Evolutionary conservation across 2,113 vertebrate species (phyloP).

Genomic region (Brachirus orientalis): DNA sequence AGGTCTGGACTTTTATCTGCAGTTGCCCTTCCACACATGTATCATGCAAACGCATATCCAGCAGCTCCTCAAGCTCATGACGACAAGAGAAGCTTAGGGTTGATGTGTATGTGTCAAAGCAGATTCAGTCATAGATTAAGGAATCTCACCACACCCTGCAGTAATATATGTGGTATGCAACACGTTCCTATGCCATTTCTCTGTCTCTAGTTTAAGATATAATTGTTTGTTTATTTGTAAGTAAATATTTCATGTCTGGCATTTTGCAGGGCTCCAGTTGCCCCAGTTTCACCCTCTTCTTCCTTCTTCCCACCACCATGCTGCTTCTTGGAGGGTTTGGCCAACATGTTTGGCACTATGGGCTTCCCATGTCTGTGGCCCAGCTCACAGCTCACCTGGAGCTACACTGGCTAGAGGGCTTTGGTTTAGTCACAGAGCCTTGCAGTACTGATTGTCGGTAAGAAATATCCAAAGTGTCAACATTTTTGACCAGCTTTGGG

Average conservation of each 20-base stretch:
- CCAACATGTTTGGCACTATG: constrained; percentile 77
- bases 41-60: no score
- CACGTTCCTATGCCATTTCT: not conserved
- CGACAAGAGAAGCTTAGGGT: not conserved
- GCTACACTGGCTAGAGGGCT: constrained; percentile 71
- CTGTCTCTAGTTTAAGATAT: not conserved
- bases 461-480: constrained; percentile 22
- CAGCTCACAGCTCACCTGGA: constrained; percentile 74
- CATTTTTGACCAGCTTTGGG: not conserved
- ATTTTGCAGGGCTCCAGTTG: constrained; percentile 48
- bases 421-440: constrained; percentile 49
- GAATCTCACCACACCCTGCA: constrained; percentile 39
- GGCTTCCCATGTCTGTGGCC: constrained; percentile 67
- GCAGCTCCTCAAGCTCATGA: not conserved
- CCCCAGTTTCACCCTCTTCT: constrained; percentile 45
- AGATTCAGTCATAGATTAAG: not conserved
- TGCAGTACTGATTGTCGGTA: constrained; percentile 81
- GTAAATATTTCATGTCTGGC: not conserved
- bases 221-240: not conserved
- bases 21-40: no score
- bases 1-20: no score
- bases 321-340: constrained; percentile 71
- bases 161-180: constrained; percentile 20
- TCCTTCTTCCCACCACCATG: constrained; percentile 65
- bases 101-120: not conserved